These are phyloP conservation scores for Dichetophora obliterata DNA, from an alignment of 2,888 invertebrate species.

Conservation along the genomic window DNA sequence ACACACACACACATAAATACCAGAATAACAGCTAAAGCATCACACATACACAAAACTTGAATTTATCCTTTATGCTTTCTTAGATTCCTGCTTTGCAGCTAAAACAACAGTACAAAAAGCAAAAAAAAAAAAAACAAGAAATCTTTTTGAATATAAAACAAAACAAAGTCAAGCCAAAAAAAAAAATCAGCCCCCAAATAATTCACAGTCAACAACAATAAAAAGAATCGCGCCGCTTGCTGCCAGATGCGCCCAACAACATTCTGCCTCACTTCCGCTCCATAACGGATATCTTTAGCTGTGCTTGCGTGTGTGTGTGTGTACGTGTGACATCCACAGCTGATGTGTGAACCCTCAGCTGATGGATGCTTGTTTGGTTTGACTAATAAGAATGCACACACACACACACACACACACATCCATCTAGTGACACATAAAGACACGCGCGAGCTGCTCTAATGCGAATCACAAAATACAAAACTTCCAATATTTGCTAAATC, in stretches of 20 bases:
- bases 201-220: background rate
- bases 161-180: background rate
- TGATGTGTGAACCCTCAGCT: conserved; percentile 18
- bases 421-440: background rate
- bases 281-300: background rate
- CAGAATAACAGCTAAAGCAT: background rate
- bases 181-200: background rate
- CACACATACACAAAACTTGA: conserved; percentile 10
- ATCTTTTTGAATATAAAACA: background rate
- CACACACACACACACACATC: conserved; percentile 12
- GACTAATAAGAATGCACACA: conserved; percentile 2
- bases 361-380: conserved; percentile 16
- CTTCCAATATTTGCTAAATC: conserved; percentile 24
- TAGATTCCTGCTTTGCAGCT: background rate
- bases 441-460: background rate
- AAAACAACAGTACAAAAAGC: background rate
- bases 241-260: too few relatives aligned
- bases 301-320: background rate
- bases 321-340: background rate
- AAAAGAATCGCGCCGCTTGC: too few relatives aligned
- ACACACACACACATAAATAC: background rate
- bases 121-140: background rate
- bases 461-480: background rate
- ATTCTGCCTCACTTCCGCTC: background rate
- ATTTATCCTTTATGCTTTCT: conserved; percentile 10